Percentiles rank a stretch among this genome's conserved stretches.
Evolutionary conservation across 2,888 invertebrate species (phyloP).

Genomic region (Tetragonisca angustula): DNA sequence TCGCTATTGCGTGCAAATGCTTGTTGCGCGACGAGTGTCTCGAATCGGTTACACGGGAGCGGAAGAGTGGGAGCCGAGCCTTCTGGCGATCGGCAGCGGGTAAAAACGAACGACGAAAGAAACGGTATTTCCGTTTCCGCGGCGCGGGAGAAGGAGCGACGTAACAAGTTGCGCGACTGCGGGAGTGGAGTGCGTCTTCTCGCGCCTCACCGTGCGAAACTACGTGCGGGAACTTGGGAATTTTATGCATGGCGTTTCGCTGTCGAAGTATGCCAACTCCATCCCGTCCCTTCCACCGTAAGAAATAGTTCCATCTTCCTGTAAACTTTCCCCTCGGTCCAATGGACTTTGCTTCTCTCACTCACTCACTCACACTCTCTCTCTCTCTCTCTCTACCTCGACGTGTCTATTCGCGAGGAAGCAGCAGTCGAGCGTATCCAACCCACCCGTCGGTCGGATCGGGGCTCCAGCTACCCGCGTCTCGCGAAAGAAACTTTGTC

Average conservation of each 20-base stretch:
- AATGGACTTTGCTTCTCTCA: conserved; percentile 44
- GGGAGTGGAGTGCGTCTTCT: conserved; percentile 43
- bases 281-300: conserved; percentile 58
- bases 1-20: no score
- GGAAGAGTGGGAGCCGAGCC: background rate
- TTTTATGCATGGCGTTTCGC: conserved; percentile 78
- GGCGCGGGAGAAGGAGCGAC: conserved; percentile 17
- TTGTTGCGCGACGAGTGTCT: background rate
- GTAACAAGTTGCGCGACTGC: conserved; percentile 63
- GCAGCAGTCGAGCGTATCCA: conserved; percentile 46
- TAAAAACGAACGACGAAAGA: conserved; percentile 1
- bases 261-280: conserved; percentile 73
- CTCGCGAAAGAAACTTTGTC: conserved; percentile 69
- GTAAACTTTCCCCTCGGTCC: conserved; percentile 70
- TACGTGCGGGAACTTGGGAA: conserved; percentile 74
- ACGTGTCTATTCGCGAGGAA: conserved; percentile 42
- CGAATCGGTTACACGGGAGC: background rate
- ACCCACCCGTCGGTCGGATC: background rate
- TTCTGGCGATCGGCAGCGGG: background rate
- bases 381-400: background rate
- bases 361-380: conserved; percentile 3
- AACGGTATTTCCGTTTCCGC: conserved; percentile 20
- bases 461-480: conserved; percentile 20
- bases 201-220: conserved; percentile 52
- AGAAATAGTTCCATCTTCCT: conserved; percentile 76